Evolutionary conservation across 2,797 vertebrate genomes (phyloP).

Genomic region (Sarcophilus harrisii): DNA sequence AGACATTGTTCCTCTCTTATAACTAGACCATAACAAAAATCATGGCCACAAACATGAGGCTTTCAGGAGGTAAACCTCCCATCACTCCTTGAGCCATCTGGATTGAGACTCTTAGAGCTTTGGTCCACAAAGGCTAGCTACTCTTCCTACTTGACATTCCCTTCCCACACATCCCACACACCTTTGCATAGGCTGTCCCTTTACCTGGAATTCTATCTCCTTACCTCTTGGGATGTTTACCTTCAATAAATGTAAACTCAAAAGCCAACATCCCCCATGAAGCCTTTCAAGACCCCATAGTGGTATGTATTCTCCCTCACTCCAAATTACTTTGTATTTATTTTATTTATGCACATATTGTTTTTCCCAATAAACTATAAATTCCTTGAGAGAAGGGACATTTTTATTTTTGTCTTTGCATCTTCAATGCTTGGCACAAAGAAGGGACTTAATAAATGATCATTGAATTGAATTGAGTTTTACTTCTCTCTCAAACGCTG

Average conservation of each 20-base stretch:
- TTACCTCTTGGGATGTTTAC: not conserved
- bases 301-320: not conserved
- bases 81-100: not conserved
- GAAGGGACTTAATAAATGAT: not conserved
- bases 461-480: not conserved
- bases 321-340: not conserved
- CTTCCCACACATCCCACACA: not conserved
- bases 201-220: not conserved
- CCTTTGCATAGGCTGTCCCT: not conserved
- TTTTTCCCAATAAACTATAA: not conserved
- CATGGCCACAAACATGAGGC: not conserved
- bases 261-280: not conserved
- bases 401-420: not conserved
- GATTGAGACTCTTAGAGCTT: not conserved
- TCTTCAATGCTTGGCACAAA: not conserved
- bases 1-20: not conserved
- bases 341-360: not conserved
- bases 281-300: not conserved
- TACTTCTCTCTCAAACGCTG: not conserved
- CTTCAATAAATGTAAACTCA: not conserved
- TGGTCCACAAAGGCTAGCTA: not conserved
- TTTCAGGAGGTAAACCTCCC: not conserved
- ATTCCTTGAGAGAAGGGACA: not conserved
- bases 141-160: not conserved
- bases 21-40: not conserved